Evolutionary conservation across 2,797 vertebrate species (phyloP).

Genomic region (Percopsis omiscomaycus): DNA sequence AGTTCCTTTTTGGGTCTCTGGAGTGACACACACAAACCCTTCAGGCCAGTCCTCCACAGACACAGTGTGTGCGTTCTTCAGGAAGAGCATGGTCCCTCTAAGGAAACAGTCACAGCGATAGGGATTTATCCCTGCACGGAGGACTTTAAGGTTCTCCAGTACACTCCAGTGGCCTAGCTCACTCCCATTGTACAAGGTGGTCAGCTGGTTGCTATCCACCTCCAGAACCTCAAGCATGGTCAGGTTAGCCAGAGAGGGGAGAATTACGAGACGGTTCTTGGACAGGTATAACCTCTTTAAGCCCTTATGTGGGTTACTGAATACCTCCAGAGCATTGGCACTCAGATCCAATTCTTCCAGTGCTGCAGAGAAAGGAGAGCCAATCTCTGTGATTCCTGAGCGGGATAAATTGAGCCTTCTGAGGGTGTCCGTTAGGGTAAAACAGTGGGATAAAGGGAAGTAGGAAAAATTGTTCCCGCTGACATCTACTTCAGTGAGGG

Average conservation of each 20-base stretch:
- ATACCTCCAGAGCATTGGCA: constrained; percentile 11
- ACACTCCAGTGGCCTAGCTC: neutral
- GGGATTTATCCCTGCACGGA: constrained; percentile 8
- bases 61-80: neutral
- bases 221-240: neutral
- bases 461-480: constrained; percentile 22
- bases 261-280: constrained; percentile 13
- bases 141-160: constrained; percentile 11
- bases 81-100: constrained; percentile 5
- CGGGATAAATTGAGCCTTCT: constrained; percentile 23
- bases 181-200: neutral
- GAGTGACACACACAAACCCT: constrained; percentile 3
- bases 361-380: neutral
- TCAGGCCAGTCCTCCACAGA: constrained; percentile 3
- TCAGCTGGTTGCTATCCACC: constrained; percentile 9
- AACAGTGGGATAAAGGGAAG: constrained; percentile 5
- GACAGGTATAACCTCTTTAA: constrained; percentile 5
- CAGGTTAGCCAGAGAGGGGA: constrained; percentile 7
- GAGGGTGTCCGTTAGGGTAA: neutral
- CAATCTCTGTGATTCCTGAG: constrained; percentile 16
- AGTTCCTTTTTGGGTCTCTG: constrained; percentile 3
- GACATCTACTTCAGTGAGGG: constrained; percentile 9
- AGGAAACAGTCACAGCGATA: constrained; percentile 18
- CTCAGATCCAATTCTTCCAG: constrained; percentile 24
- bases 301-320: constrained; percentile 1